Conservation (phyloP, 2,113 vertebrate genomes). For the Todiramphus chloris region DNA sequence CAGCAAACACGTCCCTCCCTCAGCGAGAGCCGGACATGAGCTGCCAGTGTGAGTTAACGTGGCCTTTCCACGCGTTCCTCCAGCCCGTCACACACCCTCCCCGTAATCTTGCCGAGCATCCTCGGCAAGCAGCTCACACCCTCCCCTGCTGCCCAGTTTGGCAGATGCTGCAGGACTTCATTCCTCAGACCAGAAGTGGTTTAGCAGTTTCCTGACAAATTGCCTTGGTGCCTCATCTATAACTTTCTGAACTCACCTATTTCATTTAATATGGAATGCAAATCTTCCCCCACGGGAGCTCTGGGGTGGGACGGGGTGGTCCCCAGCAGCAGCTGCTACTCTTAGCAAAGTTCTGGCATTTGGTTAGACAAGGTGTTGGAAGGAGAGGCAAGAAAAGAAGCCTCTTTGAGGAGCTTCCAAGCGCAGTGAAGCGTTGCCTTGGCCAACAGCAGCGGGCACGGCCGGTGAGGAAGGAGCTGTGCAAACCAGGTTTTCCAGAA, state of each 20-base stretch:
- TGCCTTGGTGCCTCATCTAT: background rate
- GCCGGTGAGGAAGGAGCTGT: rapidly evolving
- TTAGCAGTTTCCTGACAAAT: background rate
- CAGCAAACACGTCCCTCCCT: background rate
- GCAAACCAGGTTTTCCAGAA: background rate
- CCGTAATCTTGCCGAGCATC: background rate
- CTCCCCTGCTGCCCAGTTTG: background rate
- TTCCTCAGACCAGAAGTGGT: background rate
- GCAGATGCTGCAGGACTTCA: background rate
- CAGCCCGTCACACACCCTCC: background rate
- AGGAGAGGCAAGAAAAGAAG: background rate
- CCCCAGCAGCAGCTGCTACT: background rate
- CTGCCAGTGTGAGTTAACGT: background rate
- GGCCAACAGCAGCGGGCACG: rapidly evolving
- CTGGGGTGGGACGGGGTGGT: rapidly evolving
- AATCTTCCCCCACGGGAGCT: background rate
- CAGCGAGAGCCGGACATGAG: background rate
- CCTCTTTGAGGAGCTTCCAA: background rate
- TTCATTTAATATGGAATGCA: background rate
- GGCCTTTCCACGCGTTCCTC: background rate
- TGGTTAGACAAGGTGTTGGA: background rate
- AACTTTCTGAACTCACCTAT: background rate
- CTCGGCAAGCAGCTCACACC: background rate
- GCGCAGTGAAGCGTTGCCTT: background rate
- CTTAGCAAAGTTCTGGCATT: background rate